Percentiles rank a stretch among this genome's conserved stretches.
These are phyloP conservation scores for Drosophila setifemur DNA, from an alignment of 1,140 invertebrate species.

Conservation along the genomic window DNA sequence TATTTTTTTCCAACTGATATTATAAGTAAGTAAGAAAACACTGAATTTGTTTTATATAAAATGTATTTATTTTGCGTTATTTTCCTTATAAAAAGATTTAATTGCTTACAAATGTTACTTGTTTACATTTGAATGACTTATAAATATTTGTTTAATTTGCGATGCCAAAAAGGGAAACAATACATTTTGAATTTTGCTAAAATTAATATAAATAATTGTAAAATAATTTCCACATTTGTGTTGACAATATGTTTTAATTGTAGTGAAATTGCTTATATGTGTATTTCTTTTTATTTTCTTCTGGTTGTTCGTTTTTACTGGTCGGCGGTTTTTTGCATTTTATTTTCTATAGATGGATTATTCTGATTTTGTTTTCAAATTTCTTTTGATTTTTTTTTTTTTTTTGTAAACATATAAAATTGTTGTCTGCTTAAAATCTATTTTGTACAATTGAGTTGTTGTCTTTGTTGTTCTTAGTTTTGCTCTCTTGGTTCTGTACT, in stretches of 20 bases:
- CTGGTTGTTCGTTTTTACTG: slow-evolving; percentile 13
- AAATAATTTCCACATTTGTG: slow-evolving; percentile 44
- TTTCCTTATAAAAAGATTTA: slow-evolving; percentile 65
- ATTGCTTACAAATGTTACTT: slow-evolving; percentile 61
- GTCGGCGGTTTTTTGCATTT: slow-evolving; percentile 57
- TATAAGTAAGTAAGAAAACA: no score
- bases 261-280: slow-evolving; percentile 68
- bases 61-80: slow-evolving; percentile 25
- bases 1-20: no score
- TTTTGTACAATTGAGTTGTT: slow-evolving; percentile 79
- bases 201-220: slow-evolving; percentile 66
- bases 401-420: slow-evolving; percentile 66
- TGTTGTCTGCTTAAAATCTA: slow-evolving; percentile 63
- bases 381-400: slow-evolving; percentile 3
- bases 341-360: slow-evolving; percentile 34
- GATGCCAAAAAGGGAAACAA: slow-evolving; percentile 52
- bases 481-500: slow-evolving; percentile 57
- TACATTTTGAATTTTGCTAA: slow-evolving; percentile 65
- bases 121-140: slow-evolving; percentile 54
- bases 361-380: slow-evolving; percentile 51
- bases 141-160: slow-evolving; percentile 32
- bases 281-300: slow-evolving; percentile 20
- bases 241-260: slow-evolving; percentile 31
- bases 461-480: slow-evolving; percentile 57
- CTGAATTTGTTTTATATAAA: slow-evolving; percentile 55